These are phyloP conservation scores for Stenodema calcarata DNA, from an alignment of 2,888 invertebrate species.

Conservation along the genomic window DNA sequence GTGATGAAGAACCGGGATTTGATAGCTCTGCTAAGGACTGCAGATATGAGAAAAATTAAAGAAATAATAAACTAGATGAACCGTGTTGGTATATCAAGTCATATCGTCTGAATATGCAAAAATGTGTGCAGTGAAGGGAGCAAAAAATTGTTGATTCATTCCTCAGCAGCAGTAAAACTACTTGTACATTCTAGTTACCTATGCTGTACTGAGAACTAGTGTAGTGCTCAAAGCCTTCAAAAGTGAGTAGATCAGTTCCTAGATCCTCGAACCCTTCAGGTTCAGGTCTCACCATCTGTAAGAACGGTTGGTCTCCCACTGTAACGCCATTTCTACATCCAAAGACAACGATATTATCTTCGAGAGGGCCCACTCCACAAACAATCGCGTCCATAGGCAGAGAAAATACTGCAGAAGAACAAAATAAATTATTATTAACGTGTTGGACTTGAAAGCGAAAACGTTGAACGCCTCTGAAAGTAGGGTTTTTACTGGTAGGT, in stretches of 20 bases:
- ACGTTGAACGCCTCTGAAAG: too few species aligned
- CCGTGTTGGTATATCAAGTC: too few species aligned
- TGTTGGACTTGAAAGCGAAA: too few species aligned
- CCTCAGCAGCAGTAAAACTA: too few species aligned
- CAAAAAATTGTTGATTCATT: too few species aligned
- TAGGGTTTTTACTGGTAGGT: too few species aligned
- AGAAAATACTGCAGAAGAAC: conserved; percentile 68
- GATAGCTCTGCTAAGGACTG: too few species aligned
- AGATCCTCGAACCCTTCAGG: conserved; percentile 83
- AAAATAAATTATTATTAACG: conserved; percentile 42
- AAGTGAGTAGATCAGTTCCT: conserved; percentile 66
- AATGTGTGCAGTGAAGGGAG: too few species aligned
- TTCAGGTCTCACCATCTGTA: conserved; percentile 86
- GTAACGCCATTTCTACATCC: conserved; percentile 64
- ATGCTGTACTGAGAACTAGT: conserved; percentile 89
- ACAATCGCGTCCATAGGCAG: conserved; percentile 89
- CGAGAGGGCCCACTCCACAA: conserved; percentile 84
- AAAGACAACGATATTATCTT: conserved; percentile 78
- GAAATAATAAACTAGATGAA: too few species aligned
- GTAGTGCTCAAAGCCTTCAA: conserved; percentile 81
- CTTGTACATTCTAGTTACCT: conserved; percentile 63
- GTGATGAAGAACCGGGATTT: too few species aligned
- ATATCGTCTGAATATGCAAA: too few species aligned
- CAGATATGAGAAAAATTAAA: too few species aligned
- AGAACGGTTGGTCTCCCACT: conserved; percentile 70